phyloP scores from a whole-genome alignment of 2,113 vertebrate genomes.

The Sander lucioperca region DNA sequence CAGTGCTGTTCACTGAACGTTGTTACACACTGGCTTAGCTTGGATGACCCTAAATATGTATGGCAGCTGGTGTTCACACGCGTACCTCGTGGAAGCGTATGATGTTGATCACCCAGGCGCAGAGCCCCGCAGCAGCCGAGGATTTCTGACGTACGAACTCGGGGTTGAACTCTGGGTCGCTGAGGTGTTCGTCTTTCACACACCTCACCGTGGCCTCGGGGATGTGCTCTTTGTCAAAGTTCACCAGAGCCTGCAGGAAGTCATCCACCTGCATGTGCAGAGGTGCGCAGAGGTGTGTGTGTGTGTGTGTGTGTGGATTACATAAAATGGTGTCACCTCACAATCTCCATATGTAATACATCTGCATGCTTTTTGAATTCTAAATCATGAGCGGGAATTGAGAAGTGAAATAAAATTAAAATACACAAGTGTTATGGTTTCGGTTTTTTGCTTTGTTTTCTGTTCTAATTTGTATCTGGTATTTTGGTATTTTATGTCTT shows the following conservation, averaged over 20 bases:
- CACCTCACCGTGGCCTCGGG: constrained; percentile 79
- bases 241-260: constrained; percentile 84
- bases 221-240: constrained; percentile 87
- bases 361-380: not conserved
- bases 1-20: not conserved
- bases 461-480: no score
- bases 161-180: constrained; percentile 85
- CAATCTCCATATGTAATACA: not conserved
- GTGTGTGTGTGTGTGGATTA: constrained; percentile 2
- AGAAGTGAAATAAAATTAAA: not conserved
- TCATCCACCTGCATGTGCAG: constrained; percentile 74
- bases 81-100: constrained; percentile 83
- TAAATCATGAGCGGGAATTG: not conserved
- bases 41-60: not conserved
- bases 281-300: not conserved
- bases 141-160: constrained; percentile 87
- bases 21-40: not conserved
- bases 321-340: not conserved
- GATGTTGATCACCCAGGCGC: constrained; percentile 85
- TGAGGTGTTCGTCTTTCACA: constrained; percentile 83
- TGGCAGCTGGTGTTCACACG: not conserved
- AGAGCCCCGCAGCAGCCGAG: constrained; percentile 82
- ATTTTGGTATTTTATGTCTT: no score
- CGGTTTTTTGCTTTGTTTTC: no score
- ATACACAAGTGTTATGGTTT: no score